phyloP scores from a whole-genome alignment of 1,140 invertebrate genomes.

The Eufriesea mexicana region DNA sequence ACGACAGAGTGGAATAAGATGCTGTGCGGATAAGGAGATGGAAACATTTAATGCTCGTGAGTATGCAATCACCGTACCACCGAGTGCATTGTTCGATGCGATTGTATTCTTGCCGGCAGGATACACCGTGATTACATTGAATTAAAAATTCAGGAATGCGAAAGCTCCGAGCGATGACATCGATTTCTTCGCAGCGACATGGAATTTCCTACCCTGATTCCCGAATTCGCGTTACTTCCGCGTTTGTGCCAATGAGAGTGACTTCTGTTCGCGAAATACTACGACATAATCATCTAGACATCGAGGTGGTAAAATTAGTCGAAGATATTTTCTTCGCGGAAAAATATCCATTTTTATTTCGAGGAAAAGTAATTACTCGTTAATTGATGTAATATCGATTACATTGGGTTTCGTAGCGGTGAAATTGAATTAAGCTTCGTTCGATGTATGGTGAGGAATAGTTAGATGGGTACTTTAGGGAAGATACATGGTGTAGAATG shows the following conservation, averaged over 20 bases:
- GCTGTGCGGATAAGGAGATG: constrained; percentile 36
- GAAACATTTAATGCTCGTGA: constrained; percentile 15
- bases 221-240: not conserved
- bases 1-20: not conserved
- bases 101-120: constrained; percentile 41
- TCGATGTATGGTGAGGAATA: not conserved
- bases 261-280: no score
- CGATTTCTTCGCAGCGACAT: not conserved
- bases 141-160: constrained; percentile 39
- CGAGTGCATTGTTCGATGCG: constrained; percentile 40
- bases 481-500: not conserved
- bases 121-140: constrained; percentile 1
- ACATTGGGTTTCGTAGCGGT: not conserved
- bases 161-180: not conserved
- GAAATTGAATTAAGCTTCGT: not conserved
- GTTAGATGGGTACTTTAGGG: not conserved
- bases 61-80: constrained; percentile 17
- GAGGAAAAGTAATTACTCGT: not conserved
- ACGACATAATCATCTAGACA: no score
- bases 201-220: not conserved
- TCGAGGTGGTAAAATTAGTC: no score
- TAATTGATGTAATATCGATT: not conserved
- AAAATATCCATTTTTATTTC: no score
- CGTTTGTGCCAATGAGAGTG: no score
- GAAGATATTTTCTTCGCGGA: no score